Conservation (phyloP, 1,140 invertebrate genomes). For the Temnothorax nylanderi region DNA sequence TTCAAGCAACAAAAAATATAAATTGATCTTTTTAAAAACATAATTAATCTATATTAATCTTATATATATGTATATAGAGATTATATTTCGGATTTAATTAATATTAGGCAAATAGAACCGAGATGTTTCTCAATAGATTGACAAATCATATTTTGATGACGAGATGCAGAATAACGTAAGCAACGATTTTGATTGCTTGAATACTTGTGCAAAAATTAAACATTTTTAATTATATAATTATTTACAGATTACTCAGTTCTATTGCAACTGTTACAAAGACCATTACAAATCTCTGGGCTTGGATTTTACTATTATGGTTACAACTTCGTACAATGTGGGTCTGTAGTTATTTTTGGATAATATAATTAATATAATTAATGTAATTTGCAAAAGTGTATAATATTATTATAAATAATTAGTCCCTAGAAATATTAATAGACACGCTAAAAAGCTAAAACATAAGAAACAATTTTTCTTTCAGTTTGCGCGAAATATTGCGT, state of each 20-base stretch:
- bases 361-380: neutral
- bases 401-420: neutral
- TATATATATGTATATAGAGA: no score
- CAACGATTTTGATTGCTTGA: neutral
- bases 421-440: neutral
- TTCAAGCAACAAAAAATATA: no score
- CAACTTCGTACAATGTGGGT: neutral
- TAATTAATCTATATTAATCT: no score
- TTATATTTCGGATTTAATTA: neutral
- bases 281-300: neutral
- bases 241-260: slow-evolving; percentile 24
- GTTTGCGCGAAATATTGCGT: neutral
- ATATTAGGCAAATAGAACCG: neutral
- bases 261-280: neutral
- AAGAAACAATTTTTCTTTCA: slow-evolving; percentile 2
- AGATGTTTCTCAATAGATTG: neutral
- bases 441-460: neutral
- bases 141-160: neutral
- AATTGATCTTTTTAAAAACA: no score
- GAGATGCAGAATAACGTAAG: slow-evolving; percentile 8
- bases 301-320: slow-evolving; percentile 8
- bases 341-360: neutral
- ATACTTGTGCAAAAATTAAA: neutral
- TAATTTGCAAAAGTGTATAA: neutral
- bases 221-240: neutral